Percentiles rank a stretch among this genome's conserved stretches.
These are phyloP conservation scores for Sciurus carolinensis DNA, from an alignment of 2,797 vertebrate species.

Conservation along the genomic window DNA sequence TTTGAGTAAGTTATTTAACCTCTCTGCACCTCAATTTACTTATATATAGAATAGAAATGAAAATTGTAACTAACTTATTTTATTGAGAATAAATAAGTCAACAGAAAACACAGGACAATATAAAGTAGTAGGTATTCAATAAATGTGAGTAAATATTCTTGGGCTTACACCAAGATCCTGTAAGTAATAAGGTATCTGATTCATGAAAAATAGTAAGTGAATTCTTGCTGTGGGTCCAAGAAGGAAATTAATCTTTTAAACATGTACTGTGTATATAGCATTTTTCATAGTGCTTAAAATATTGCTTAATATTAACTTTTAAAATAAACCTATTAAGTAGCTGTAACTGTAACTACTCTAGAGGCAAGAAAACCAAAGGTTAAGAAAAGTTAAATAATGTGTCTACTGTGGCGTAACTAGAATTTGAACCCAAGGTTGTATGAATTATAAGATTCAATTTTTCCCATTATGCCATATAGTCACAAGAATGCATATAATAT, in stretches of 20 bases:
- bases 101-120: conserved; percentile 4
- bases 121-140: not conserved
- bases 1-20: not conserved
- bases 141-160: conserved; percentile 22
- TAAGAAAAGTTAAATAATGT: conserved; percentile 20
- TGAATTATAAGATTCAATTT: conserved; percentile 7
- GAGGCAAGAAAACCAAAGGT: conserved; percentile 45
- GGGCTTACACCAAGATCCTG: not conserved
- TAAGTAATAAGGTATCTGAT: conserved; percentile 61
- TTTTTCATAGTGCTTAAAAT: conserved; percentile 50
- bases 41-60: not conserved
- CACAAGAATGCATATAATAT: not conserved
- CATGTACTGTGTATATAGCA: conserved; percentile 42
- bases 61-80: not conserved
- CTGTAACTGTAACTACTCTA: conserved; percentile 46
- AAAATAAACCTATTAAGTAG: conserved; percentile 66
- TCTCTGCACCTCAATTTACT: not conserved
- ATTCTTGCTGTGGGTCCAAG: conserved; percentile 42
- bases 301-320: conserved; percentile 58
- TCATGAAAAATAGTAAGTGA: conserved; percentile 49
- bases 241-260: conserved; percentile 66
- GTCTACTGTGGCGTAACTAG: not conserved
- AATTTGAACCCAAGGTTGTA: conserved; percentile 29
- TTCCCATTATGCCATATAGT: not conserved
- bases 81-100: not conserved